Conservation (phyloP, 2,888 invertebrate species). For the Lycocerus yunnanus region DNA sequence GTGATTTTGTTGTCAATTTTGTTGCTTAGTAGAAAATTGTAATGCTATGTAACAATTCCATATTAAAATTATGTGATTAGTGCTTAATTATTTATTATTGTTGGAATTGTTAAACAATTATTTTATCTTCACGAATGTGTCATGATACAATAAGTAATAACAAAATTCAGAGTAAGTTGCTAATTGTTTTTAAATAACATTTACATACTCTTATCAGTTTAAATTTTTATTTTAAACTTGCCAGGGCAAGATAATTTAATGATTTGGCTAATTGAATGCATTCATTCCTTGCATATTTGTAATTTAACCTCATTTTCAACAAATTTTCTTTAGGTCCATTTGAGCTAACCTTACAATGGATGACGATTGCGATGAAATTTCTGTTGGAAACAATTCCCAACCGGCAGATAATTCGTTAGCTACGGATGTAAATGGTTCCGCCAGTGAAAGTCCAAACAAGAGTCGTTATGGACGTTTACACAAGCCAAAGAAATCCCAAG, state of each 20-base stretch:
- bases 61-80: not conserved
- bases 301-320: not conserved
- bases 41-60: not conserved
- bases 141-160: not conserved
- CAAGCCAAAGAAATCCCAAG: conserved; percentile 58
- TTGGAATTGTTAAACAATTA: not conserved
- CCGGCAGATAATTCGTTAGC: not conserved
- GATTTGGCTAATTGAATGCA: not conserved
- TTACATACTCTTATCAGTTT: not conserved
- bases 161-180: not conserved
- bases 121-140: not conserved
- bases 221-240: not conserved
- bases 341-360: not conserved
- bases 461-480: conserved; percentile 67
- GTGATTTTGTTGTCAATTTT: conserved; percentile 4
- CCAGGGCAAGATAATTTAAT: not conserved
- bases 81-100: not conserved
- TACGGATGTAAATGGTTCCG: not conserved
- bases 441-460: not conserved
- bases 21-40: not conserved
- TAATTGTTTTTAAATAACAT: not conserved
- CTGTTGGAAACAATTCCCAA: not conserved
- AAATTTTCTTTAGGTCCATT: not conserved
- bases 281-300: not conserved
- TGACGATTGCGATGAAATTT: not conserved